These are phyloP conservation scores for Cnemophilus loriae DNA, from an alignment of 2,113 vertebrate genomes.

Conservation along the genomic window DNA sequence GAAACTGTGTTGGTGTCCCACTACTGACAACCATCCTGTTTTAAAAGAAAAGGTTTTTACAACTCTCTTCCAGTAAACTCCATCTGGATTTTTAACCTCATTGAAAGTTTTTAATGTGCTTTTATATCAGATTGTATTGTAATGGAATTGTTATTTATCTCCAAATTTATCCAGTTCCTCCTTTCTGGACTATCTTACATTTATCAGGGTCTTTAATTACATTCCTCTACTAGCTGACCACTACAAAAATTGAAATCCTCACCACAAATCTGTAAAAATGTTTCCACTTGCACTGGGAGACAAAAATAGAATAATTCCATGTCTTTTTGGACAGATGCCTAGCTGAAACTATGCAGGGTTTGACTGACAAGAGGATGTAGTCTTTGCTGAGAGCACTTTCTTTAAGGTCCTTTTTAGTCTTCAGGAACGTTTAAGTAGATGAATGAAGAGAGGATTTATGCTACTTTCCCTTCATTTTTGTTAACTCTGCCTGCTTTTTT, in stretches of 20 bases:
- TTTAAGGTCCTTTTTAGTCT: constrained; percentile 68
- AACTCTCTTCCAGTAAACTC: constrained; percentile 25
- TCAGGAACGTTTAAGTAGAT: constrained; percentile 56
- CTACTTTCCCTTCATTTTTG: neutral
- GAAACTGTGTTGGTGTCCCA: neutral
- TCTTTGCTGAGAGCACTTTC: constrained; percentile 72
- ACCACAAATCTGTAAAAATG: constrained; percentile 77
- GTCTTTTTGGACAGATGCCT: constrained; percentile 86
- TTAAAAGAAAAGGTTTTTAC: neutral
- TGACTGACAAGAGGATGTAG: constrained; percentile 82
- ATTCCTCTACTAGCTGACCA: constrained; percentile 75
- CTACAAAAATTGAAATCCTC: constrained; percentile 78
- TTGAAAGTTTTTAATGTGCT: neutral
- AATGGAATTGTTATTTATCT: constrained; percentile 59
- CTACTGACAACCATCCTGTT: neutral
- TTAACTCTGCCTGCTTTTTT: constrained; percentile 16
- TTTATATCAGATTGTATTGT: neutral
- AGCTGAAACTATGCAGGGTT: constrained; percentile 79
- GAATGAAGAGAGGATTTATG: constrained; percentile 20
- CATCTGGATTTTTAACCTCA: constrained; percentile 25
- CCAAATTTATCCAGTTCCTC: neutral
- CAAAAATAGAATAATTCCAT: constrained; percentile 89
- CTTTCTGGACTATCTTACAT: constrained; percentile 42
- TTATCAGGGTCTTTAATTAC: constrained; percentile 84
- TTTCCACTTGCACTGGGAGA: constrained; percentile 78